Evolutionary conservation across 2,888 invertebrate genomes (phyloP).

Genomic region (Girardia tigrina): DNA sequence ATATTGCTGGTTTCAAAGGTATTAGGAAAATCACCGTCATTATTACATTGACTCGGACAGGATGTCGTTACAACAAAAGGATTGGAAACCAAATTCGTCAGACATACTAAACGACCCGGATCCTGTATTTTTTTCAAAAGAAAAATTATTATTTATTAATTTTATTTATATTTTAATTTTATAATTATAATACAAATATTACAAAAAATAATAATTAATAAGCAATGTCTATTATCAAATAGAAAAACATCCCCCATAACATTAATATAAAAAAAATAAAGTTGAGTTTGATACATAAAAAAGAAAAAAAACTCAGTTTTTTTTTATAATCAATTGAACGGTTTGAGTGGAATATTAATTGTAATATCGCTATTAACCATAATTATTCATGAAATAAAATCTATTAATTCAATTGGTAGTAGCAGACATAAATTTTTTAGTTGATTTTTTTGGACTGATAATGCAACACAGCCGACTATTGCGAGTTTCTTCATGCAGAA

Average conservation of each 20-base stretch:
- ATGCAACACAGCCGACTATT: conserved; percentile 5
- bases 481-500: conserved; percentile 21
- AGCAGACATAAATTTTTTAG: conserved; percentile 11
- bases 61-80: conserved; percentile 1
- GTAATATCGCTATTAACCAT: conserved; percentile 18
- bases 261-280: neutral
- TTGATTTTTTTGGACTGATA: neutral
- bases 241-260: neutral
- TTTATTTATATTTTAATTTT: neutral
- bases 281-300: neutral
- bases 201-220: neutral
- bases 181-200: neutral
- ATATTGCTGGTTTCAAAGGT: too few species aligned
- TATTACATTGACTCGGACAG: neutral
- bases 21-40: neutral
- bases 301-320: neutral
- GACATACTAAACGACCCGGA: neutral
- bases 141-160: neutral
- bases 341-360: conserved; percentile 23
- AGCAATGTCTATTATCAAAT: neutral
- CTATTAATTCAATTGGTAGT: conserved; percentile 7
- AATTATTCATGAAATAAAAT: conserved; percentile 20
- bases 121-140: neutral
- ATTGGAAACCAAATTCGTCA: neutral
- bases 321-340: neutral